A percentile compares a stretch with the other conserved stretches of the same genome.
Conservation (phyloP, 2,113 vertebrate genomes). For the Gadus macrocephalus region DNA sequence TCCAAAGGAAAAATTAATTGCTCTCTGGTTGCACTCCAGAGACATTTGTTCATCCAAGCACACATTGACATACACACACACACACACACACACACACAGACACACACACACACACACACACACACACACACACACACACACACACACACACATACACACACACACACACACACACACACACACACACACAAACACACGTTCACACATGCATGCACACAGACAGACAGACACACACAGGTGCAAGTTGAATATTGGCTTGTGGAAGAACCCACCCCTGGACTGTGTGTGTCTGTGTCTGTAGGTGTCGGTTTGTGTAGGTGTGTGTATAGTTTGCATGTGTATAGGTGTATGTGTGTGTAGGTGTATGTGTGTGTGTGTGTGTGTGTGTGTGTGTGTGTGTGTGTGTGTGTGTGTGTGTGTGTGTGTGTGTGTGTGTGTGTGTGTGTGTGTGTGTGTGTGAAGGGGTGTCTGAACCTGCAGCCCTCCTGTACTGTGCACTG, state of each 20-base stretch:
- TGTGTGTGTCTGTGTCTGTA: not conserved
- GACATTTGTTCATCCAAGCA: conserved; percentile 48
- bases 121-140: not conserved
- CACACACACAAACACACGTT: not conserved
- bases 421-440: conserved; percentile 34
- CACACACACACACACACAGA: not conserved
- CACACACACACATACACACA: not conserved
- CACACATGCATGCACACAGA: conserved; percentile 10
- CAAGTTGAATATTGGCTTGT: conserved; percentile 16
- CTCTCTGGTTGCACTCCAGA: conserved; percentile 62
- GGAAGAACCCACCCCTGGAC: conserved; percentile 37
- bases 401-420: conserved; percentile 23
- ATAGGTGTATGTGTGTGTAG: too few species aligned
- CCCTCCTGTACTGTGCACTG: conserved; percentile 49
- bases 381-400: conserved; percentile 8
- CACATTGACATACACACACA: conserved; percentile 6
- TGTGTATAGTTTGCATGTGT: too few species aligned
- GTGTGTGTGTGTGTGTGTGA: conserved; percentile 36
- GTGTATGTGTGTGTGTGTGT: not conserved
- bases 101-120: conserved; percentile 8
- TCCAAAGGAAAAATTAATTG: conserved; percentile 64
- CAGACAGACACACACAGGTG: conserved; percentile 38
- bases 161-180: not conserved
- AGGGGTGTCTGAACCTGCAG: conserved; percentile 48
- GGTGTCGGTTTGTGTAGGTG: too few species aligned